Evolutionary conservation across 1,140 invertebrate genomes (phyloP), one percentile per base, ranked within the genome.

Genomic region (Atta texana): DNA sequence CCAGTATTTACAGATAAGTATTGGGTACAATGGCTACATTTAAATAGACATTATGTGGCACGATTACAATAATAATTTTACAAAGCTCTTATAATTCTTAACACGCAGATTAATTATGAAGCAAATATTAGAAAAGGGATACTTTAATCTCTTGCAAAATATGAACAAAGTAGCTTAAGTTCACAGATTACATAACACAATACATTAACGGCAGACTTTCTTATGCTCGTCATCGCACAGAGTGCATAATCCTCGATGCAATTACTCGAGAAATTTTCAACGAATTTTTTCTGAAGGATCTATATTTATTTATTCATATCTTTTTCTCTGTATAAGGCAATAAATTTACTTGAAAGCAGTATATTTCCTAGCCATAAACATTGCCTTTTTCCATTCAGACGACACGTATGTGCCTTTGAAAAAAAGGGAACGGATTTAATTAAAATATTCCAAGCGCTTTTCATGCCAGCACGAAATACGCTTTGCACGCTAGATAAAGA

Each of bases 231-330:
- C 63, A 49, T 55, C 44, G 28, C n/a, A 44, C 51, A 71, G n/a
- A 81, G 31, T 24, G 64, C 63, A 44, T 80, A 80, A 80, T 80
- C 63, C 61, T 44, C 69, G 44, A 21, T 44, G 69, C 34, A 66
- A 66, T 39, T 89, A 53, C 71, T 72, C 66, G 39, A 49, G 88
- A 88, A 87, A 89, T 89, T 90, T 87, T 90, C 89, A 87, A 89
- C 64, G 49, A 85, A 63, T 39, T 31, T 31, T 31, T 31, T 31
- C 69, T 51, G 63, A 87, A 78, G 44, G 24, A 49, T 78, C 85
- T n/a, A 59, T 75, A 87, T 75, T 90, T 90, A 78, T 68, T 87
- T 81, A 86, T 77, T 71, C 77, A 85, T 74, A 53, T 87, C 59
- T 78, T 51, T 16, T 28, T n/a, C 44, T 28, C 53, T 61, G 59